Base-by-base conservation (phyloP, 2,888 invertebrate genomes). In the Gymnocheta viridis region DNA sequence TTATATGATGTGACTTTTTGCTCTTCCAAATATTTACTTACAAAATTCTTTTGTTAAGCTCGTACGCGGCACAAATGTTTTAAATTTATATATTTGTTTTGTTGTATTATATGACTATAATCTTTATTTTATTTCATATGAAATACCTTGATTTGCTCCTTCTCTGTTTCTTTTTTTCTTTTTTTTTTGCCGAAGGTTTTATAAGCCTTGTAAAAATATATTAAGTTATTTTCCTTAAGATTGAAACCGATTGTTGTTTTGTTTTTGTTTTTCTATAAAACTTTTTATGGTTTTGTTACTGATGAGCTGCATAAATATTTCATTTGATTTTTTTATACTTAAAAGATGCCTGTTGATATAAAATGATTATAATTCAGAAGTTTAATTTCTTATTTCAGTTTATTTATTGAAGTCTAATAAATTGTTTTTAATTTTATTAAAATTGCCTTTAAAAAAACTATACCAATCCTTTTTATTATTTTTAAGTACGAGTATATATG, bases 291-390 rank as follows among this genome's bases (percentile, higher is more conserved):
- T 32, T 84, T 84, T 84, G 81, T 84, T 62, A 77, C 83, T 81
- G 76, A 81, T 73, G 77, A 81, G 76, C 54, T 56, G 67, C 54
- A 72, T 72, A 77, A 60, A 80, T 44, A 69, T 82, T 79, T 74
- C 24, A 73, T 74, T 66, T 29, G 47, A 22, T 67, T 56, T 58
- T 22, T 9, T 5, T 35, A 4, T 38, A 51, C 67, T 60, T 4
- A 19, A 79, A 56, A 38, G 44, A 41, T n/a, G 24, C 12, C 47
- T 49, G 44, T 74, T 82, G 64, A 70, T 74, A 74, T 82, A 82
- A 82, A 82, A 70, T 74, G 69, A 83, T 83, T 74, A 83, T 83
- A 79, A 79, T 79, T 54, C 70, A 79, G 74, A 79, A 83, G 79
- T 82, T 64, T 60, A 19, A 47, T 66, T 22, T 67, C 32, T 79